phyloP scores from a whole-genome alignment of 2,113 vertebrate genomes.

The Tachysurus vachellii region DNA sequence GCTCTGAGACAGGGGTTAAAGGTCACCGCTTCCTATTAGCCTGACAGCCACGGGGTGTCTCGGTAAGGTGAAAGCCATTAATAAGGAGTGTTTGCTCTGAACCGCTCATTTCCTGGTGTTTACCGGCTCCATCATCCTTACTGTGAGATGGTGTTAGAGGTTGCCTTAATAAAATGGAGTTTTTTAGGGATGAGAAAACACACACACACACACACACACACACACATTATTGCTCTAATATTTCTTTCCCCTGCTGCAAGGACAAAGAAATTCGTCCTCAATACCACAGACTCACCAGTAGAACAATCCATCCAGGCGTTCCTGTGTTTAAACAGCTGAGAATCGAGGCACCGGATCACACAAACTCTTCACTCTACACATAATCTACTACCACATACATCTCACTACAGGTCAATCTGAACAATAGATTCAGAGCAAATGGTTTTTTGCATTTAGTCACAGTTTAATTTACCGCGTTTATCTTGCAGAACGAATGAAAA shows the following conservation, averaged over 20 bases:
- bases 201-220: background rate
- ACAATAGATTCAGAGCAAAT: background rate
- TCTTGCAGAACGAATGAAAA: background rate
- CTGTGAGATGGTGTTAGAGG: too few species aligned
- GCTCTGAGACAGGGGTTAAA: background rate
- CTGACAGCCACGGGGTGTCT: background rate
- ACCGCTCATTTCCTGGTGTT: background rate
- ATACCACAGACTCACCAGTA: background rate
- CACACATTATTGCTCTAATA: background rate
- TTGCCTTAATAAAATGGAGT: background rate
- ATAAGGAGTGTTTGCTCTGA: background rate
- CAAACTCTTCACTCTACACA: background rate
- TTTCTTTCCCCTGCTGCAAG: too few species aligned
- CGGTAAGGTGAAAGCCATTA: background rate
- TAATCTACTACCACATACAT: background rate
- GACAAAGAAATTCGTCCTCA: background rate
- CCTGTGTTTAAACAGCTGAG: conserved; percentile 54
- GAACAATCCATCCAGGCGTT: conserved; percentile 3
- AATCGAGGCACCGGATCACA: conserved; percentile 2
- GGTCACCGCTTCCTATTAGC: background rate
- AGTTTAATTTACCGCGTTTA: background rate
- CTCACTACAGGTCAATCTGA: background rate
- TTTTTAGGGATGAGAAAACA: conserved; percentile 3
- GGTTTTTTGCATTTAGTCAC: background rate
- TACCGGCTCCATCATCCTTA: background rate